Base-by-base conservation (phyloP, 2,888 invertebrate species). In the Pecten maximus region DNA sequence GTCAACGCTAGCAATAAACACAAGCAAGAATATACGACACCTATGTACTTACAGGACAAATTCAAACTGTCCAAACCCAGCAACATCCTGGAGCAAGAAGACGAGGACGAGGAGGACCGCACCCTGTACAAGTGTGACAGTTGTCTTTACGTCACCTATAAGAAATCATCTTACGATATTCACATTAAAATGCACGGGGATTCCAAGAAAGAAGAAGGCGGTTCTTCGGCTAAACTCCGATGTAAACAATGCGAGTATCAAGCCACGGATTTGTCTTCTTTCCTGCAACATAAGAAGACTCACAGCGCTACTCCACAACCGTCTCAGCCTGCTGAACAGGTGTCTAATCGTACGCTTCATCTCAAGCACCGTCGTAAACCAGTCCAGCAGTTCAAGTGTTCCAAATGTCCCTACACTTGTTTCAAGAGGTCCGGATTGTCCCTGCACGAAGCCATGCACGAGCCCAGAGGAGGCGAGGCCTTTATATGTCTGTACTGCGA, bases 241-340 rank as follows among this genome's bases (percentile, higher is more conserved):
- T 96, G 96, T 91, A 95, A 95, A 91, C 94, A 95, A 89, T 96
- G 96, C 91, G 92, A 93, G 87, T 96, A 94, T 90, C 94, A 94
- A 40, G 95, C 95, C 16, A 93, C 94, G 86, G 96, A 96, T 90
- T 90, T 96, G 88, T 93, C 95, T 8, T 93, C 95, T 8, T 96
- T 96, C 90, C 92, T 96, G 8, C 95, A 95, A 90, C 96, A 96
- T 90, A 95, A 95, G 89, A 93, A 94, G n/a, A 93, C 93, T 15
- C 96, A 96, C 87, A 89, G 91, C 89, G 40, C 28, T n/a, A 88
- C 86, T 35, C 50, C 48, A 40, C 50, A 88, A 60, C n/a, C 35
- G 54, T n/a, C 19, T 28, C 92, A 93, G 87, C 87, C 87, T 4
- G 86, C 91, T 10, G 92, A 91, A 87, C 93, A 95, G 86, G 94